Evolutionary conservation across 2,797 vertebrate genomes (phyloP), one percentile per base, ranked within the genome.

Genomic region (Molossus alvarezi): DNA sequence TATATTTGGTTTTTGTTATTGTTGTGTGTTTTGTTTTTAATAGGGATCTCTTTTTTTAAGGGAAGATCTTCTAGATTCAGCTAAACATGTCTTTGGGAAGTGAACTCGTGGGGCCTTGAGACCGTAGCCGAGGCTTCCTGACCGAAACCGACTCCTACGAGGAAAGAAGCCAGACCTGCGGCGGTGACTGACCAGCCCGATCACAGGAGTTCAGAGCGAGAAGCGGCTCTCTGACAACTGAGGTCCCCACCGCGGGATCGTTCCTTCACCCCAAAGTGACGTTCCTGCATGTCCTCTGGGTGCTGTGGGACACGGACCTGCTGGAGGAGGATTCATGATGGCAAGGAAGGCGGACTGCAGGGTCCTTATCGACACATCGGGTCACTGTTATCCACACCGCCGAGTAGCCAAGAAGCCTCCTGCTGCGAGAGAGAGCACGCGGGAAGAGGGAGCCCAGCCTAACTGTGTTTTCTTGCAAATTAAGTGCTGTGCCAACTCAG

Each of bases 381-480:
- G 37, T 80, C 69, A 69, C 67, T 37, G 17, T 69, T 37, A 64
- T 77, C 69, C 41, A 95, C 9, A 37, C 10, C 76, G 67, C 4
- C 9, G 41, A 84, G 37, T 76, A 83, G 75, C 58, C 71, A 62
- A 45, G 51, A 13, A 96, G 45, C 41, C 1, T 2, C 69, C 55
- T 9, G 0, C 41, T 9, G 33, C 41, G 77, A 82, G 27, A 37
- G 55, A 84, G 7, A 89, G 57, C 9, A 25, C 33, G 33, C 33
- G 87, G 71, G 75, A 80, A 85, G 79, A 20, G 27, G 27, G 72
- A 69, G 37, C 67, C 58, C 79, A 85, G 88, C 60, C 76, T 83
- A 96, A 97, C 73, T 75, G 89, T 60, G 62, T 77, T 93, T 90
- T 95, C 95, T 95, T 95, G 88, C 80, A 97, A 92, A 93, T 93